Conservation (phyloP, 2,113 vertebrate species). For the Tupaia chinensis region DNA sequence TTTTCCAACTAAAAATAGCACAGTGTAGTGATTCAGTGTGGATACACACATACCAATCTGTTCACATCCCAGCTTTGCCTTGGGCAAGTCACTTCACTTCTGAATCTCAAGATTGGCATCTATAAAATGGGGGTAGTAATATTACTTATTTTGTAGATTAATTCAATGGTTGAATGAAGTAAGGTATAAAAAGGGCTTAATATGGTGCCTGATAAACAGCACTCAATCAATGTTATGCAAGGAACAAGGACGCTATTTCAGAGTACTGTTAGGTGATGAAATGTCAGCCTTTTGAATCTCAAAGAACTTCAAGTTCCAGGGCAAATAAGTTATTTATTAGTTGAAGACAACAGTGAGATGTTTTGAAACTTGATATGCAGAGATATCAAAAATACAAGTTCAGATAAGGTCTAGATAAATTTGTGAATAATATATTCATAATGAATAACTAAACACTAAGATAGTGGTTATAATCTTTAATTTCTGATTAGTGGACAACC, state of each 20-base stretch:
- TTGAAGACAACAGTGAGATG: background rate
- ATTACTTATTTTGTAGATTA: background rate
- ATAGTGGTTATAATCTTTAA: background rate
- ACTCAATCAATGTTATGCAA: background rate
- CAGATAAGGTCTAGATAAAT: constrained; percentile 5
- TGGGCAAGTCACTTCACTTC: background rate
- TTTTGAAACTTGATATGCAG: constrained; percentile 2
- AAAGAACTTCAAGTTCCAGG: background rate
- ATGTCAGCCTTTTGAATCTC: background rate
- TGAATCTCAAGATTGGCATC: background rate
- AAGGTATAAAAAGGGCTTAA: background rate
- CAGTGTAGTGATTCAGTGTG: accelerated
- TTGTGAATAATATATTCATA: background rate
- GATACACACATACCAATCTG: no score
- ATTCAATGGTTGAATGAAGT: background rate
- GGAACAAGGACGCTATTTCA: background rate
- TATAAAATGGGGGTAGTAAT: background rate
- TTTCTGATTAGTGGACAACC: background rate
- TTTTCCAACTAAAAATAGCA: background rate
- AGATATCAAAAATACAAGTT: constrained; percentile 3
- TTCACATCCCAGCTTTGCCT: background rate
- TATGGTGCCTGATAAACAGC: background rate
- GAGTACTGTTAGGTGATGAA: background rate
- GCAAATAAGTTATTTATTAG: constrained; percentile 22
- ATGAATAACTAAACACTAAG: background rate